Conservation (phyloP, 1,140 invertebrate genomes). For the Apis laboriosa region DNA sequence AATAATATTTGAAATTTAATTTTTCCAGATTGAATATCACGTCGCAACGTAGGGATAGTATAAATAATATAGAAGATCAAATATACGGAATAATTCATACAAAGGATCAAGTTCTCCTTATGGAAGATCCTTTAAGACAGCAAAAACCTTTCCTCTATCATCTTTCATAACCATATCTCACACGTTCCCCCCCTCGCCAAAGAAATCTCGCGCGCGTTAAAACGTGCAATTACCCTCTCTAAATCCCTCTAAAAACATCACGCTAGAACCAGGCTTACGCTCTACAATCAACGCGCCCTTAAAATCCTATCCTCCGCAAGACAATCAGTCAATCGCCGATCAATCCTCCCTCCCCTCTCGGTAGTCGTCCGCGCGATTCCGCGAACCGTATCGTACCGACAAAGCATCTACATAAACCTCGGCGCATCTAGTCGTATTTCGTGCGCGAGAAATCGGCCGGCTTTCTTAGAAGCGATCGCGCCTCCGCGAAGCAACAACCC, state of each 20-base stretch:
- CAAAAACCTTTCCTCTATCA: neutral
- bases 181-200: neutral
- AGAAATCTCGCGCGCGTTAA: neutral
- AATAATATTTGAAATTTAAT: too few relatives aligned
- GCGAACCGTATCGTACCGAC: conserved; percentile 8
- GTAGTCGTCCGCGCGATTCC: neutral
- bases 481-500: neutral
- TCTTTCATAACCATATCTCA: neutral
- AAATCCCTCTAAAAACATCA: neutral
- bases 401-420: conserved; percentile 28
- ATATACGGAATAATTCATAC: too few relatives aligned
- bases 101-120: too few relatives aligned
- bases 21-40: too few relatives aligned
- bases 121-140: too few relatives aligned
- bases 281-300: neutral
- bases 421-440: conserved; percentile 19
- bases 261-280: neutral
- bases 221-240: neutral
- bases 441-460: conserved; percentile 9
- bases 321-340: conserved; percentile 12
- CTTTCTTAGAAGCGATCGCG: neutral
- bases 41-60: too few relatives aligned
- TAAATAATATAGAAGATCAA: too few relatives aligned
- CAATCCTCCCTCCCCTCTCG: neutral
- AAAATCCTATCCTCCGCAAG: neutral